Base-by-base conservation (phyloP, 2,888 invertebrate species). In the Heterodera filipjevi region DNA sequence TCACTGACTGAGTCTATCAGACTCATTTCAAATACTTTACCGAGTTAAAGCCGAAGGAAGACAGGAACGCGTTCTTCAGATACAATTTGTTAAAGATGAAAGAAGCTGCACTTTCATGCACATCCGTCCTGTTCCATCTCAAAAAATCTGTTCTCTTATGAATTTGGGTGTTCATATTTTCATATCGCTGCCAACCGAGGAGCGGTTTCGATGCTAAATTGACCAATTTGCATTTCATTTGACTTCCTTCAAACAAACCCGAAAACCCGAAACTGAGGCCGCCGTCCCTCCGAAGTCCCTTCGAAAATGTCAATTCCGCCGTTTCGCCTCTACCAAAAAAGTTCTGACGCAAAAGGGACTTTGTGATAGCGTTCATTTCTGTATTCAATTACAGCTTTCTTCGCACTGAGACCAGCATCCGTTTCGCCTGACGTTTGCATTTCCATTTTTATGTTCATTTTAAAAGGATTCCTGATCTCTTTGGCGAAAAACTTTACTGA, bases 401-500 rank as follows among this genome's bases (percentile, higher is more conserved):
- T 68, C 30, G 77, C 71, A 76, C 53, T 70, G 53, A 70, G 22
- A 12, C 71, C 76, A 22, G 71, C 71, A 35, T 88, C 88, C 1
- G 86, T 87, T 74, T 87, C 86, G 32, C 88, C 85, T 68, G 85
- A 82, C 27, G 86, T 86, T 59, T 86, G 86, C 78, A 89, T 83
- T 5, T 89, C 87, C 46, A 85, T 81, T 76, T 87, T 88, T 10
- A 85, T 84, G 53, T 86, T 87, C 14, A 85, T 81, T 14, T 82
- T 81, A 82, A 87, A 2, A 6, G 59, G 0, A 77, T 80, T 81
- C 49, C 84, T 86, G 10, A 93, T 89, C 90, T 98, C 97, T 77
- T 92, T 92, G 66, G 96, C 96, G 84, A 93, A 93, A 89, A 95
- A 95, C 32, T 94, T 94, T 59, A 96, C 93, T 92, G 94, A 90